These are phyloP conservation scores for Drosophila miranda DNA, from an alignment of 1,140 invertebrate species.

Conservation along the genomic window DNA sequence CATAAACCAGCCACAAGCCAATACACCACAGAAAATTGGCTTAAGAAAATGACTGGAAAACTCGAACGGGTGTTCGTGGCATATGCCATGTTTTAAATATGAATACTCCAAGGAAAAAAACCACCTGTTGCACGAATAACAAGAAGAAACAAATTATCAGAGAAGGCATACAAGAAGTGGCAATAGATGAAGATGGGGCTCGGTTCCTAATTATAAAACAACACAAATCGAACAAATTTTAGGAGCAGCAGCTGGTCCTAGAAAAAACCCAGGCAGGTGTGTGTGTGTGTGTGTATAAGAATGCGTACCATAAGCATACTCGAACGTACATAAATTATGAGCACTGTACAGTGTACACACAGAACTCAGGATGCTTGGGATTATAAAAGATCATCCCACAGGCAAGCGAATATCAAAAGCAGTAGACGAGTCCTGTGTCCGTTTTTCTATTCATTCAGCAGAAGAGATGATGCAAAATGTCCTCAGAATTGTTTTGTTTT, in stretches of 20 bases:
- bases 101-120: neutral
- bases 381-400: slow-evolving; percentile 67
- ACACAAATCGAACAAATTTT: slow-evolving; percentile 48
- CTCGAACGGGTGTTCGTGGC: neutral
- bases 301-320: neutral
- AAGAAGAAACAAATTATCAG: slow-evolving; percentile 48
- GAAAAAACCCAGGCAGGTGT: slow-evolving; percentile 45
- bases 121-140: slow-evolving; percentile 28
- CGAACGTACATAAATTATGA: slow-evolving; percentile 60
- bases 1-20: slow-evolving; percentile 48
- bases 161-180: slow-evolving; percentile 6
- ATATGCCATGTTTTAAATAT: too few relatives aligned
- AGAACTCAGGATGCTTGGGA: slow-evolving; percentile 49
- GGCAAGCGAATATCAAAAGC: slow-evolving; percentile 32
- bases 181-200: slow-evolving; percentile 5
- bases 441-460: slow-evolving; percentile 38
- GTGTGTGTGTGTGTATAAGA: slow-evolving; percentile 28
- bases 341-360: slow-evolving; percentile 63
- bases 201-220: slow-evolving; percentile 72
- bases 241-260: slow-evolving; percentile 53
- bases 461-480: slow-evolving; percentile 70
- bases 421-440: slow-evolving; percentile 22
- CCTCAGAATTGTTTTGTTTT: slow-evolving; percentile 29
- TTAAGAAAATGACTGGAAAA: slow-evolving; percentile 15
- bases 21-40: slow-evolving; percentile 33